Evolutionary conservation across 2,113 vertebrate species (phyloP).

Genomic region (Brevimyrus niger): DNA sequence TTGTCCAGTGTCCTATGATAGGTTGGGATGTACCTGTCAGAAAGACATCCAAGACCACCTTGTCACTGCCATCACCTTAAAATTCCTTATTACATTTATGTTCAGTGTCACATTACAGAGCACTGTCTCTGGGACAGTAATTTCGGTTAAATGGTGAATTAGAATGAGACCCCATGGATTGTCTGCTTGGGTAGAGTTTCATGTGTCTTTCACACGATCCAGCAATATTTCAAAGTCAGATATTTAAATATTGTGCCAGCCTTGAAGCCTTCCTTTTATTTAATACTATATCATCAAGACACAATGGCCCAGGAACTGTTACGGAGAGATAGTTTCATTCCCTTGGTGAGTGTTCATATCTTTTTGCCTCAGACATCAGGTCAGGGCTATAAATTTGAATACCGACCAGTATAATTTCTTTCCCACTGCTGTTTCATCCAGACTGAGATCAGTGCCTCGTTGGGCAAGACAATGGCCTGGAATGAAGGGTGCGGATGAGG

Average conservation of each 20-base stretch:
- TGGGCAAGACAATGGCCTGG: not conserved
- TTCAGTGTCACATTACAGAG: not conserved
- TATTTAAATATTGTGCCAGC: not conserved
- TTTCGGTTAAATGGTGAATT: not conserved
- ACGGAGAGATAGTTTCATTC: not conserved
- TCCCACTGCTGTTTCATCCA: not conserved
- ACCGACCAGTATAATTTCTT: not conserved
- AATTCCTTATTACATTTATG: not conserved
- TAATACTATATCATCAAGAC: not conserved
- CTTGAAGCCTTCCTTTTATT: not conserved
- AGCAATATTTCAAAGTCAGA: not conserved
- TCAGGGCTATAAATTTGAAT: not conserved
- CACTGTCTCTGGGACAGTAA: not conserved
- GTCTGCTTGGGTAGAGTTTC: not conserved
- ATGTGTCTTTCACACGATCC: not conserved
- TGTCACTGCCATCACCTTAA: not conserved
- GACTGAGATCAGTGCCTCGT: not conserved
- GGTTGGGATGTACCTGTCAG: not conserved
- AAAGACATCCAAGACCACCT: not conserved
- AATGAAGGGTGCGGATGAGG: not conserved
- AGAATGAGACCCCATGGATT: not conserved
- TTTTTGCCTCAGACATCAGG: not conserved
- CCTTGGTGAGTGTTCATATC: not conserved
- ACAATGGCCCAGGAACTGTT: not conserved
- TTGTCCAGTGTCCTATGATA: not conserved